Conservation (phyloP, 2,888 invertebrate species). For the Platycheirus albimanus region DNA sequence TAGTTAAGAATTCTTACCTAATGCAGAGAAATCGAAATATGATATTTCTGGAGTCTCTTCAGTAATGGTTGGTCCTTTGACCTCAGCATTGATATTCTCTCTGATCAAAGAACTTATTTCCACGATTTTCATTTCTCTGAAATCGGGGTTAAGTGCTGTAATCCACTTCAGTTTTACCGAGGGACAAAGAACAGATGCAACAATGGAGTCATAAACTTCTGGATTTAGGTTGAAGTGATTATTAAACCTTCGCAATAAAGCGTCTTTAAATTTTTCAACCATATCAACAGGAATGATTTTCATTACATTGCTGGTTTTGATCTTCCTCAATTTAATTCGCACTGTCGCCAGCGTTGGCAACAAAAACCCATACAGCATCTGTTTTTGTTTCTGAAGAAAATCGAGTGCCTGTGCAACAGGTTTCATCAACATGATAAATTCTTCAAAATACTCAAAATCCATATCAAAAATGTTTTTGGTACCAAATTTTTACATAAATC, state of each 20-base stretch:
- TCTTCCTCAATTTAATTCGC: not conserved
- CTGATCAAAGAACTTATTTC: not conserved
- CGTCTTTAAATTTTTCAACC: too few relatives aligned
- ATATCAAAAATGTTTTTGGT: conserved; percentile 1
- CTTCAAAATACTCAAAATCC: conserved; percentile 17
- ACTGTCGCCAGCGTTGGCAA: not conserved
- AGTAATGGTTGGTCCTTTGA: too few relatives aligned
- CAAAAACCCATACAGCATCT: not conserved
- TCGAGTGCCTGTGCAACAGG: conserved; percentile 25
- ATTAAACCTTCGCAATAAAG: conserved; percentile 5
- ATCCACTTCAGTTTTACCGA: conserved; percentile 2
- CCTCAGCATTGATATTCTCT: not conserved
- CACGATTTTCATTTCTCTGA: not conserved
- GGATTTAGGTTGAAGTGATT: not conserved
- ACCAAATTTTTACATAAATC: conserved; percentile 11
- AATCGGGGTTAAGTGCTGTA: conserved; percentile 4
- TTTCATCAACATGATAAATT: conserved; percentile 13
- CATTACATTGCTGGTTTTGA: not conserved
- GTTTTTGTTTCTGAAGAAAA: not conserved
- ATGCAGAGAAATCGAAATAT: too few relatives aligned
- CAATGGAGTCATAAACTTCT: not conserved
- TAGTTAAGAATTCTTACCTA: too few relatives aligned
- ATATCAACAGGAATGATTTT: not conserved
- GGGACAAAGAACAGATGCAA: conserved; percentile 12
- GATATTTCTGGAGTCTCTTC: too few relatives aligned